Evolutionary conservation across 2,113 vertebrate genomes (phyloP), one percentile per base, ranked within the genome.

Genomic region (Saguinus midas): DNA sequence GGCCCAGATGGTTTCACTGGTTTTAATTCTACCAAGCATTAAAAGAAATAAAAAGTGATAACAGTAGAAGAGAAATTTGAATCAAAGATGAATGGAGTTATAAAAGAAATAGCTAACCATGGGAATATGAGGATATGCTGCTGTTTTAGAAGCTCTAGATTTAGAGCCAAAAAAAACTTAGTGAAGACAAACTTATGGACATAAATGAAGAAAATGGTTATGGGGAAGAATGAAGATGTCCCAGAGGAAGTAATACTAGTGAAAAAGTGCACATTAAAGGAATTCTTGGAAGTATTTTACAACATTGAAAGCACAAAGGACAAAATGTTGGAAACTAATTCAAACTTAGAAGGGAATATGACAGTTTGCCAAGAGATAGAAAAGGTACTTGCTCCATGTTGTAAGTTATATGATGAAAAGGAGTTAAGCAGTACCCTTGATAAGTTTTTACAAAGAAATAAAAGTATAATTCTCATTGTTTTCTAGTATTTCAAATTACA

Each of bases 381-480:
- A 93, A 78, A 87, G 37, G 50, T 78, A 5, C 48, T 79, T 70
- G 8, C 50, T 87, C 48, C 52, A 14, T 87, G 40, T 79, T 58
- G 23, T 87, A 57, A 79, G 16, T 79, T 68, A 78, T 43, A 23
- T n/a, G 35, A 52, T 64, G 73, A 66, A 37, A 90, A 66, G 57
- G 12, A 93, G 29, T 35, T 61, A 86, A 78, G n/a, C 25, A 40
- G 27, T 79, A 68, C 20, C 66, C 73, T 85, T 92, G 43, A 40
- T 92, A 92, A 85, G 81, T 52, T 85, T 84, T 92, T 92, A 85
- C 55, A 92, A 85, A 85, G 35, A 76, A 50, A 45, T 82, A 45
- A 61, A 17, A 27, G 80, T 57, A 43, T 93, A 93, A 78, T 86
- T 86, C 81, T 86, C 73, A 70, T 1, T 79, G 73, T 78, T 66